These are phyloP conservation scores for Apostichopus californicus DNA, from an alignment of 35 echinoderm and acorn worm genomes.

Conservation along the genomic window DNA sequence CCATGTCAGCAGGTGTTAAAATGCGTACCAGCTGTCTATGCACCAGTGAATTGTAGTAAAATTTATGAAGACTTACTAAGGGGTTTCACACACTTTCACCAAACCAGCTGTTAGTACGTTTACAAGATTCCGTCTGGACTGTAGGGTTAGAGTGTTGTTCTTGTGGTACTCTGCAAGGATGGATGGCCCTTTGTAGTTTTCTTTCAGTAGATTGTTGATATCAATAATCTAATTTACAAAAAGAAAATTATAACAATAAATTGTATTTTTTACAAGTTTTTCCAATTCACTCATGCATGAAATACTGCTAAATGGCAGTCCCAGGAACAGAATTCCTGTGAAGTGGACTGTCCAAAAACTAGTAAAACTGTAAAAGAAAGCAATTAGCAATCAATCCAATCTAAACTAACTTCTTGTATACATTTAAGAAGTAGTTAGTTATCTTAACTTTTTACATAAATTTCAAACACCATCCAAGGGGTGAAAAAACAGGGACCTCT, in stretches of 20 bases:
- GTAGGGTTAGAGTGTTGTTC: slow-evolving; percentile 45
- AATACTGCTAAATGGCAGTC: too few relatives aligned
- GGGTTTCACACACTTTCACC: slow-evolving; percentile 1
- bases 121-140: slow-evolving; percentile 35
- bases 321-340: too few relatives aligned
- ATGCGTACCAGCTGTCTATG: neutral
- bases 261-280: neutral
- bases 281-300: too few relatives aligned
- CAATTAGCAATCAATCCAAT: too few relatives aligned
- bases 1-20: too few relatives aligned
- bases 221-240: slow-evolving; percentile 23
- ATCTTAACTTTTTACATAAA: too few relatives aligned
- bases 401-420: neutral
- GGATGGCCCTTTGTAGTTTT: slow-evolving; percentile 27
- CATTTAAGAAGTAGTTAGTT: too few relatives aligned
- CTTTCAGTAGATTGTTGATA: slow-evolving; percentile 17
- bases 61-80: slow-evolving; percentile 22
- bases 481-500: too few relatives aligned
- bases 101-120: slow-evolving; percentile 36
- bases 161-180: slow-evolving; percentile 22
- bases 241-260: neutral
- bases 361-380: too few relatives aligned
- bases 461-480: too few relatives aligned
- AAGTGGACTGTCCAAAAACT: too few relatives aligned
- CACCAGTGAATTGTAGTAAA: neutral